phyloP scores from a whole-genome alignment of 2,888 invertebrate species.

The Hydroisotoma schaefferi region DNA sequence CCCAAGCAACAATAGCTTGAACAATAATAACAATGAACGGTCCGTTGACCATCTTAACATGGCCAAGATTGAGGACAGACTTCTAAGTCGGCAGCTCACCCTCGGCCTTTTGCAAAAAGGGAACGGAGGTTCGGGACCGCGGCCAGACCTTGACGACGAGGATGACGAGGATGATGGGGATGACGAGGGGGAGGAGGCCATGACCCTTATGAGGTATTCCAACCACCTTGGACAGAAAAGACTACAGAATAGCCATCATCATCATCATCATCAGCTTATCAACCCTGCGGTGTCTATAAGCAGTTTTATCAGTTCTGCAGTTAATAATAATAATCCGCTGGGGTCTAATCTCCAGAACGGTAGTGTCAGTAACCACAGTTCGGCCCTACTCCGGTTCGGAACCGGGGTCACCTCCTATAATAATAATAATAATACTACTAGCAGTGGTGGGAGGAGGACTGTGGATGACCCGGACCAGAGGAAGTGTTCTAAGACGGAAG shows the following conservation, averaged over 20 bases:
- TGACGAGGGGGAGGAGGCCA: constrained; percentile 28
- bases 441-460: constrained; percentile 4
- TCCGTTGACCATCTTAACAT: neutral
- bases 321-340: too few relatives aligned
- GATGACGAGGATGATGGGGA: constrained; percentile 36
- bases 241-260: constrained; percentile 16
- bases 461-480: constrained; percentile 8
- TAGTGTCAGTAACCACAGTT: too few relatives aligned
- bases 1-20: constrained; percentile 23
- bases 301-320: too few relatives aligned
- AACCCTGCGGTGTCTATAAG: too few relatives aligned
- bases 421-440: constrained; percentile 18
- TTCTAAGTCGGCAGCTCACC: constrained; percentile 23
- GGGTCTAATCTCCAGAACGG: too few relatives aligned
- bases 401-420: too few relatives aligned
- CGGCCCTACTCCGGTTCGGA: too few relatives aligned
- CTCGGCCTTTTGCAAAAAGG: neutral
- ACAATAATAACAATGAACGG: neutral
- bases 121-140: constrained; percentile 10
- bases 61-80: neutral
- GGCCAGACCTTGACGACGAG: constrained; percentile 19
- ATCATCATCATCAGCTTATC: too few relatives aligned
- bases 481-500: constrained; percentile 34
- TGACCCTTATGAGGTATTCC: constrained; percentile 19
- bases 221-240: constrained; percentile 25